phyloP scores from a whole-genome alignment of 2,888 invertebrate genomes.

The Pteria penguin region DNA sequence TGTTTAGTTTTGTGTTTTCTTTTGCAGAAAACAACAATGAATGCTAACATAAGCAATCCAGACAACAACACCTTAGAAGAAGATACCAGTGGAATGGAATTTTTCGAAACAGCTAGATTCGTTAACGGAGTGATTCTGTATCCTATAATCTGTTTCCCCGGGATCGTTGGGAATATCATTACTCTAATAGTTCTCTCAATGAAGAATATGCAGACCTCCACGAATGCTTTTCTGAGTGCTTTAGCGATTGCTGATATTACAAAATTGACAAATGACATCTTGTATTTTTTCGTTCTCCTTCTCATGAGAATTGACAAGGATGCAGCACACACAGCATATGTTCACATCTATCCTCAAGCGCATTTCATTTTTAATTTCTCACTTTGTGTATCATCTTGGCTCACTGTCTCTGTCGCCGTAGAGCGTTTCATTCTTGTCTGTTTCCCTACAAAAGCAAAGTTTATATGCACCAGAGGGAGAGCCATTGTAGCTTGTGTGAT shows the following conservation, averaged over 20 bases:
- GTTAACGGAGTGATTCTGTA: constrained; percentile 73
- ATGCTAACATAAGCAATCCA: background rate
- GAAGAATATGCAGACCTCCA: constrained; percentile 72
- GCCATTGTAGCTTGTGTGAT: constrained; percentile 58
- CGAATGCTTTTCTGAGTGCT: constrained; percentile 73
- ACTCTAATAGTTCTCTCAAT: constrained; percentile 69
- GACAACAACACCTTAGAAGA: background rate
- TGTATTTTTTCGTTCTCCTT: constrained; percentile 73
- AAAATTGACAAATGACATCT: constrained; percentile 72
- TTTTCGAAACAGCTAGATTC: constrained; percentile 68
- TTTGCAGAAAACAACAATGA: too few relatives aligned
- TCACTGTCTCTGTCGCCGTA: constrained; percentile 76
- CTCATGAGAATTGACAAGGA: constrained; percentile 55
- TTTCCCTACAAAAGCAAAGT: constrained; percentile 68
- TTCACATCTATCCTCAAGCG: constrained; percentile 73
- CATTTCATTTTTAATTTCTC: constrained; percentile 76
- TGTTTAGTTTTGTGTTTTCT: too few relatives aligned
- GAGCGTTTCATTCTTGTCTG: constrained; percentile 76
- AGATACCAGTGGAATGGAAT: constrained; percentile 42
- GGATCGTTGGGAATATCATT: constrained; percentile 70
- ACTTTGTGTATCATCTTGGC: constrained; percentile 73
- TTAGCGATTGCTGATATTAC: constrained; percentile 74
- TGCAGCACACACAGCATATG: constrained; percentile 59
- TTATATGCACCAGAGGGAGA: constrained; percentile 64
- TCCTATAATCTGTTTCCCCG: constrained; percentile 72